Base-by-base conservation (phyloP, 2,888 invertebrate genomes). In the Linnaemya vulpina region DNA sequence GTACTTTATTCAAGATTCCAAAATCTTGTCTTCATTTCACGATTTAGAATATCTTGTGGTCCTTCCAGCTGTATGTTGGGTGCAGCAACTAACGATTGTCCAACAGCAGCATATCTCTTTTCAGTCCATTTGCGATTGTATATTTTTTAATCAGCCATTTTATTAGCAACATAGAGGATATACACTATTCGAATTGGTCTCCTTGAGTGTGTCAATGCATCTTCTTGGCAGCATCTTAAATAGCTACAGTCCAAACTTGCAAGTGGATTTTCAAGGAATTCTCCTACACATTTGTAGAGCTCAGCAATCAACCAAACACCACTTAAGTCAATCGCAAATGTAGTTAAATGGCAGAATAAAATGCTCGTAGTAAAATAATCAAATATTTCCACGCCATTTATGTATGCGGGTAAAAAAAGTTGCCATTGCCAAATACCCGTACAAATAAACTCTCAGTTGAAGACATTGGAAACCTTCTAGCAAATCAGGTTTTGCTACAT, bases 341-440 rank as follows among this genome's bases (percentile, higher is more conserved):
- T 46, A 65, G 35, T 49, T 38, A 70, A 62, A 78, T 71, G 38
- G 51, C 62, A 63, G 22, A 49, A 71, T 15, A 35, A 43, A 62
- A 51, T n/a, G 17, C 20, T 10, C 55, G 0, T 11, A 25, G 30
- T 5, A 30, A 3, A 55, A 4, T 15, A 79, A 68, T 22, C 7
- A 81, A 65, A 82, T 30, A 65, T 71, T 67, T 77, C 76, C 76
- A 71, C 65, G 43, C 76, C 76, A 77, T 83, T 77, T 83, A 73
- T 82, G 82, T 83, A 73, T 76, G 82, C 71, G 40, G 60, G 15
- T 4, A 49, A 49, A 62, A 75, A 76, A 82, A 65, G 51, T 77
- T 71, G 77, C 7, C 58, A 60, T 76, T 73, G 82, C 82, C 82
- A 83, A 83, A 83, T 83, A 74, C n/a, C n/a, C n/a, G n/a, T n/a